A percentile compares a stretch with the other conserved stretches of the same genome.
Evolutionary conservation across 2,113 vertebrate genomes (phyloP).

Genomic region (Salvator merianae): DNA sequence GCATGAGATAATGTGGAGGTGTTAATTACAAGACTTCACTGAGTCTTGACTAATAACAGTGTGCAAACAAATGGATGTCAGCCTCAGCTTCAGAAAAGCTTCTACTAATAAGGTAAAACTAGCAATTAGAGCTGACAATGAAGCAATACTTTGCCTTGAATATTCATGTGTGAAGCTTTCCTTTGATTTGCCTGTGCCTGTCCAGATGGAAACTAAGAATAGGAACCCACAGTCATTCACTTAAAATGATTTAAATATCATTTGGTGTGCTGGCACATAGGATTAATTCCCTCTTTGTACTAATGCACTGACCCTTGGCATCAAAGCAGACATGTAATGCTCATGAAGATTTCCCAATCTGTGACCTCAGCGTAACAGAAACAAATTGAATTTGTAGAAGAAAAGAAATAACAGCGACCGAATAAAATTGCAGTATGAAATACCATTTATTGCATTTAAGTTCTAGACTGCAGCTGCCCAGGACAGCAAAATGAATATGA

Average conservation of each 20-base stretch:
- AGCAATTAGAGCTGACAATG: conserved; percentile 81
- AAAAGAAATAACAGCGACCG: conserved; percentile 75
- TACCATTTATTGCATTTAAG: conserved; percentile 63
- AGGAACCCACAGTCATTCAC: conserved; percentile 70
- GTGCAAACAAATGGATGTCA: conserved; percentile 84
- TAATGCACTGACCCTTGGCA: conserved; percentile 77
- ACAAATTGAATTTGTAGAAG: conserved; percentile 77
- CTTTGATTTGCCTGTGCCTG: conserved; percentile 70
- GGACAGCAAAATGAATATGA: conserved; percentile 51
- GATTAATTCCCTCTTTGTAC: conserved; percentile 79
- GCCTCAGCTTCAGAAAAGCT: conserved; percentile 78
- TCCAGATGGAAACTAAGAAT: conserved; percentile 72
- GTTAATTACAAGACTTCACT: conserved; percentile 84
- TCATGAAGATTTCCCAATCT: conserved; percentile 68
- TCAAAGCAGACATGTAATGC: conserved; percentile 73
- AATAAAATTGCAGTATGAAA: conserved; percentile 68
- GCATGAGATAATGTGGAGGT: conserved; percentile 83
- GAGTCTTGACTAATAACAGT: conserved; percentile 84
- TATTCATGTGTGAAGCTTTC: conserved; percentile 80
- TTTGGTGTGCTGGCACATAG: conserved; percentile 68
- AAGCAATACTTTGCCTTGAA: conserved; percentile 77
- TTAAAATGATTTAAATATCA: conserved; percentile 76
- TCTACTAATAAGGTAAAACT: conserved; percentile 82
- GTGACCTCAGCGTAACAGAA: conserved; percentile 73
- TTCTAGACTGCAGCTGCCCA: conserved; percentile 48